A percentile compares a stretch with the other conserved stretches of the same genome.
Evolutionary conservation across 2,113 vertebrate species (phyloP).

Genomic region (Podilymbus podiceps): DNA sequence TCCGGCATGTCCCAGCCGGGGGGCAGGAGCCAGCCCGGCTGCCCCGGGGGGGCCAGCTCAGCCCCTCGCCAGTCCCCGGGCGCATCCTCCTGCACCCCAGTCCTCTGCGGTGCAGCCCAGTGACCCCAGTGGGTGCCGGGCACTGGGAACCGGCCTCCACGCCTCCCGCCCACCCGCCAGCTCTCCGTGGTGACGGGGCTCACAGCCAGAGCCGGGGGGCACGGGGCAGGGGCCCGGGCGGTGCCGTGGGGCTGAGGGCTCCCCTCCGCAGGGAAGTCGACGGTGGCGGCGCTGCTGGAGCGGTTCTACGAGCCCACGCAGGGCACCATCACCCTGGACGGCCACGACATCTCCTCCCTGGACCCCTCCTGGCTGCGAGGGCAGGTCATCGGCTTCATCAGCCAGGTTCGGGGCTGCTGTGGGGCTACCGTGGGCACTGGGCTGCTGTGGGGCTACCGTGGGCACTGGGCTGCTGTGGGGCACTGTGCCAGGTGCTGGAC

Average conservation of each 20-base stretch:
- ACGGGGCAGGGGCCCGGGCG: accelerated
- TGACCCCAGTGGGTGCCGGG: background rate
- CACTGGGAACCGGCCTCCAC: background rate
- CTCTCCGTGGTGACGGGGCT: background rate
- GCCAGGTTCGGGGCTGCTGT: slow-evolving; percentile 77
- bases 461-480: background rate
- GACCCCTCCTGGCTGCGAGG: slow-evolving; percentile 92
- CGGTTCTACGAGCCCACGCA: slow-evolving; percentile 90
- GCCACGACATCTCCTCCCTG: slow-evolving; percentile 82
- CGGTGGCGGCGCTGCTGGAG: slow-evolving; percentile 88
- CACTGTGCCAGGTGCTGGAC: accelerated
- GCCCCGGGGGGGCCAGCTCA: background rate
- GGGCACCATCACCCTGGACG: slow-evolving; percentile 83
- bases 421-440: no score
- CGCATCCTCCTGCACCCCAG: accelerated
- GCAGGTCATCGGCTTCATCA: slow-evolving; percentile 90
- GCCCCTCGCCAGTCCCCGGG: background rate
- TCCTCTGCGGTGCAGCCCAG: background rate
- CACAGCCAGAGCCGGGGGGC: background rate
- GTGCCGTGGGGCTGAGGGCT: background rate
- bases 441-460: background rate
- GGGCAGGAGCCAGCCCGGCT: background rate
- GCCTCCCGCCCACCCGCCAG: background rate
- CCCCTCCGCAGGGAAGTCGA: slow-evolving; percentile 84
- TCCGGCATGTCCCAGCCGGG: no score